These are phyloP conservation scores for Epinotia ramella DNA, from an alignment of 2,888 invertebrate genomes.

Conservation along the genomic window DNA sequence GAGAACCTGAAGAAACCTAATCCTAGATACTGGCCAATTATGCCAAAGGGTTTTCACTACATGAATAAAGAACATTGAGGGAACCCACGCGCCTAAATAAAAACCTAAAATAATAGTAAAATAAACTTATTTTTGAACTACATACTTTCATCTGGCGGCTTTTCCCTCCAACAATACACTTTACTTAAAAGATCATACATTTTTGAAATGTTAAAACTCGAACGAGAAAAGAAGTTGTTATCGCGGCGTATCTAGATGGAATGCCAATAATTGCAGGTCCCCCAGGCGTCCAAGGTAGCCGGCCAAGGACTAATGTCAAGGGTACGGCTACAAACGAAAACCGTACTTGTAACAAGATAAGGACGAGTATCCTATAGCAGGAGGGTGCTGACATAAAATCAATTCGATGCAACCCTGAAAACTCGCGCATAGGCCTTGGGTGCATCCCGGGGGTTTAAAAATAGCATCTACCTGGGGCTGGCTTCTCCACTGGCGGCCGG, in stretches of 20 bases:
- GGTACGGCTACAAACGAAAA: not conserved
- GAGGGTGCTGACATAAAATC: conserved; percentile 37
- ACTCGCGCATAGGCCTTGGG: conserved; percentile 43
- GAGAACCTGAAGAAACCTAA: not conserved
- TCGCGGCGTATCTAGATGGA: conserved; percentile 7
- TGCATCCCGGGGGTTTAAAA: conserved; percentile 34
- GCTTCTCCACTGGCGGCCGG: conserved; percentile 90
- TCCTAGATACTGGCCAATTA: not conserved
- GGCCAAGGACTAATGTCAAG: conserved; percentile 32
- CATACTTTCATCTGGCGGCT: conserved; percentile 20
- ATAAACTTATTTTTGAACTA: not conserved
- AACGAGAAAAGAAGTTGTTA: conserved; percentile 1
- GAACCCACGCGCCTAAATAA: not conserved
- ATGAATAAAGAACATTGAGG: not conserved
- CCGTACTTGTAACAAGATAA: conserved; percentile 14
- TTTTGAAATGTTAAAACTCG: conserved; percentile 20
- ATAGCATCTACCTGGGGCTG: conserved; percentile 81
- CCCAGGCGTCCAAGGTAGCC: conserved; percentile 23
- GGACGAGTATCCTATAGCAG: conserved; percentile 18
- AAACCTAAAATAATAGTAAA: not conserved
- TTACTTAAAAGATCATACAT: conserved; percentile 17
- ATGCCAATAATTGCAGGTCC: conserved; percentile 2
- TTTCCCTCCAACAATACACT: conserved; percentile 26
- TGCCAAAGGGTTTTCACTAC: not conserved
- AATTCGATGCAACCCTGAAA: conserved; percentile 38